phyloP scores from a whole-genome alignment of 2,797 vertebrate genomes.

The Aulostomus chinensis region DNA sequence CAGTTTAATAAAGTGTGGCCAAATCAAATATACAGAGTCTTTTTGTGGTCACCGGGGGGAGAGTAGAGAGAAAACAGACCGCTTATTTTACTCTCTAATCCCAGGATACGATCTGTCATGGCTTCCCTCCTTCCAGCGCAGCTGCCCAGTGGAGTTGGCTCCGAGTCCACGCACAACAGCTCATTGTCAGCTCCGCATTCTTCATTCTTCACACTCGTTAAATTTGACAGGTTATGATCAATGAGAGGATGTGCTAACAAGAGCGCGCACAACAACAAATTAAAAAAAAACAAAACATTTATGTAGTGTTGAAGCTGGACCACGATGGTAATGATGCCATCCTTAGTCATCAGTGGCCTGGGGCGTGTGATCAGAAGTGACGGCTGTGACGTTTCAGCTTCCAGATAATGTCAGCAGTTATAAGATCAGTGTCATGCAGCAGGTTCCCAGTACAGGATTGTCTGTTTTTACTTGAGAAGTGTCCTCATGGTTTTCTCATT shows the following conservation, averaged over 20 bases:
- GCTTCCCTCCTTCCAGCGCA: slow-evolving; percentile 64
- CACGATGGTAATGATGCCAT: slow-evolving; percentile 5
- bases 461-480: slow-evolving; percentile 1
- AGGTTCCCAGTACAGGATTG: slow-evolving; percentile 1
- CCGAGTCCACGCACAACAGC: slow-evolving; percentile 59
- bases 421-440: slow-evolving; percentile 12
- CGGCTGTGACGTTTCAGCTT: slow-evolving; percentile 4
- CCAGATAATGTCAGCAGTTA: slow-evolving; percentile 5
- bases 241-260: slow-evolving; percentile 21
- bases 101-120: slow-evolving; percentile 78
- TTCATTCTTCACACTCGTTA: slow-evolving; percentile 7
- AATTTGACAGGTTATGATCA: slow-evolving; percentile 30
- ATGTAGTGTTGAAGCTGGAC: slow-evolving; percentile 23
- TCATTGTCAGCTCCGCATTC: slow-evolving; percentile 57
- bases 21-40: slow-evolving; percentile 66
- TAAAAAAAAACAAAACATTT: too few relatives aligned
- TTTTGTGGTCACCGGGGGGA: slow-evolving; percentile 50
- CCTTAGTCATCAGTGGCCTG: slow-evolving; percentile 1
- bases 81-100: slow-evolving; percentile 77
- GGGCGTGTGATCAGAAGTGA: background rate
- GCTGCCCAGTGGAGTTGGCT: slow-evolving; percentile 64
- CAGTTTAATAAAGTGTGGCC: slow-evolving; percentile 61
- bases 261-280: slow-evolving; percentile 11
- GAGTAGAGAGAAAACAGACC: slow-evolving; percentile 61
- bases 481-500: slow-evolving; percentile 50